Base-by-base conservation (phyloP, 2,113 vertebrate genomes). In the Larimichthys crocea region DNA sequence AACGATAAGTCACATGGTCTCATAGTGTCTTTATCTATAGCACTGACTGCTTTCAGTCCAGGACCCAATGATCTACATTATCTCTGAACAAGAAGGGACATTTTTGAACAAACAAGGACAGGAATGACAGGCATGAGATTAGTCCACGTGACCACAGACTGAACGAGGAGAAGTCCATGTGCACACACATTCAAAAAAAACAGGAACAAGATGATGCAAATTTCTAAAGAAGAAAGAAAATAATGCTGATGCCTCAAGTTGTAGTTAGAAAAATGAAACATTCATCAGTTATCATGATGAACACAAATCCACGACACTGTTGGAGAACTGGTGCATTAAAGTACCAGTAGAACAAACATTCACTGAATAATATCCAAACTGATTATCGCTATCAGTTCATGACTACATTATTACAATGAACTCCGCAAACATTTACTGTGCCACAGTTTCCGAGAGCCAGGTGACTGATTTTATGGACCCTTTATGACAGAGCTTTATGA, bases 111-210 rank as follows among this genome's bases (percentile, higher is more conserved):
- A 68, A 85, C 83, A 85, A 59, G 75, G 67, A 83, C 40, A 81
- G 63, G 84, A 83, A 86, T 83, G 83, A 75, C 83, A 68, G 20
- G 73, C 83, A 83, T 81, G 84, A 22, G 82, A 88, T 80, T 53
- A 82, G 50, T 42, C 40, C 88, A 86, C 7, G 60, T 83, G 86
- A 90, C 49, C 20, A 16, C 69, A 64, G 79, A 65, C 42, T 64
- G 66, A 65, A 74, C 53, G 69, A 74, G 26, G 22, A 83, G 29
- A 10, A 35, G 48, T 57, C 40, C 31, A 11, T 3, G 11, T 22
- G 53, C 6, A n/a, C 26, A 65, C 76, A 71, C 10, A 56, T 40
- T 29, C 40, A 48, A 22, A 31, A 31, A 46, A 82, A 64, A 83
- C 69, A 56, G 62, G 72, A 80, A 79, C 29, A 49, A 29, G 6